A percentile compares a stretch with the other conserved stretches of the same genome.
Conservation (phyloP, 2,888 invertebrate species). For the Oasisia sp. region DNA sequence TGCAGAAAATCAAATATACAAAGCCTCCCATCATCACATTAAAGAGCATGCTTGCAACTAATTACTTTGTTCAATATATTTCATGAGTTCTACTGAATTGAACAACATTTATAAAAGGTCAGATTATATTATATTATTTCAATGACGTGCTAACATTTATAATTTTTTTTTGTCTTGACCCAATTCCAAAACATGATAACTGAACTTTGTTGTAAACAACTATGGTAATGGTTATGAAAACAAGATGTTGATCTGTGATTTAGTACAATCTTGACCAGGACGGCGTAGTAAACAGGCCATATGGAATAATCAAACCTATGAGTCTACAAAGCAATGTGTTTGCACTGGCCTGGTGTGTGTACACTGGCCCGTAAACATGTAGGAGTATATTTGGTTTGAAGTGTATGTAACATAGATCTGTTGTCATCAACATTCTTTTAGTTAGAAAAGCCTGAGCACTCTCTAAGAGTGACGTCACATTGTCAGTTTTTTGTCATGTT, state of each 20-base stretch:
- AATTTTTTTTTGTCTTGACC: too few species aligned
- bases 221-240: not conserved
- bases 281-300: not conserved
- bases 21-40: too few species aligned
- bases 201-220: slow-evolving; percentile 5
- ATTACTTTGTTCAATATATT: too few species aligned
- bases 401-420: not conserved
- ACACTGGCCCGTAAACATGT: not conserved
- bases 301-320: not conserved
- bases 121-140: too few species aligned
- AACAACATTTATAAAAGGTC: too few species aligned
- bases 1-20: too few species aligned
- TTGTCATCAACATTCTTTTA: not conserved
- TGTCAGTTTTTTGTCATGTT: not conserved
- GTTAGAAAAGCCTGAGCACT: not conserved
- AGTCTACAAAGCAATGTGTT: not conserved
- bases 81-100: too few species aligned
- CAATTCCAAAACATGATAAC: not conserved
- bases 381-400: not conserved
- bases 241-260: not conserved
- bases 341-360: not conserved
- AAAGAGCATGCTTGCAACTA: too few species aligned
- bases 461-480: not conserved
- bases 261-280: not conserved
- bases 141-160: too few species aligned